Percentiles rank a stretch among this genome's conserved stretches.
phyloP scores from a whole-genome alignment of 2,113 vertebrate species.

The Cricetomys ansorgei region DNA sequence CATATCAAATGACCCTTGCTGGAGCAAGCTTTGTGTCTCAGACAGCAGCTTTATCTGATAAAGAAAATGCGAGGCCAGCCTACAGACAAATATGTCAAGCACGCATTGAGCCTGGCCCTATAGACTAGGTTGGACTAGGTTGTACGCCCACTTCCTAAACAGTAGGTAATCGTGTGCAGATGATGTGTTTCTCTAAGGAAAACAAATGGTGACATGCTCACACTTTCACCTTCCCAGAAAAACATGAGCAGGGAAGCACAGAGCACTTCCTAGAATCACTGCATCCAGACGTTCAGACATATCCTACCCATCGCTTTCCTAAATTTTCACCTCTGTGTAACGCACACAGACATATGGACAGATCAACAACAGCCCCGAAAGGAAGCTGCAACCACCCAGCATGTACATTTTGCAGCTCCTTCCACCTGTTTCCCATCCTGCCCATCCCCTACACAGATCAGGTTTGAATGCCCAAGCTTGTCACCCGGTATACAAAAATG shows the following conservation, averaged over 20 bases:
- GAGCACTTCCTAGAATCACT: conserved; percentile 14
- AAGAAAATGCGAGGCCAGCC: neutral
- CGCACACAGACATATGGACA: conserved; percentile 66
- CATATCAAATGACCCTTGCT: neutral
- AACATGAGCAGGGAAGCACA: conserved; percentile 16
- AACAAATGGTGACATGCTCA: conserved; percentile 53
- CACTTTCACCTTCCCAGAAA: conserved; percentile 61
- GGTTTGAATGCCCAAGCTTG: conserved; percentile 61
- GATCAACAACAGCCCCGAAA: conserved; percentile 54
- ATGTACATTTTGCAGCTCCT: conserved; percentile 51
- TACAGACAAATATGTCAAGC: neutral
- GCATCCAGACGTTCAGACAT: conserved; percentile 59
- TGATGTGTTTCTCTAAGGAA: conserved; percentile 46
- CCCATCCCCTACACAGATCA: conserved; percentile 67
- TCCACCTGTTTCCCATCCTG: conserved; percentile 66
- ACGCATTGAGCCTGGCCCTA: neutral
- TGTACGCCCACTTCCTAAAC: conserved; percentile 31
- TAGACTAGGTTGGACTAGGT: neutral
- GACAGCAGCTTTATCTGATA: neutral
- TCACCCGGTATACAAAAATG: conserved; percentile 74
- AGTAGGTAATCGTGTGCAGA: neutral
- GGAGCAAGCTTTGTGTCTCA: conserved; percentile 18
- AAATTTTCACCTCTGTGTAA: conserved; percentile 67
- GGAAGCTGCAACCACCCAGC: conserved; percentile 61
- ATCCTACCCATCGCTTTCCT: conserved; percentile 37